Percentiles rank a stretch among this genome's conserved stretches.
These are phyloP conservation scores for Gymnosoma rotundatum DNA, from an alignment of 2,888 invertebrate species.

Conservation along the genomic window DNA sequence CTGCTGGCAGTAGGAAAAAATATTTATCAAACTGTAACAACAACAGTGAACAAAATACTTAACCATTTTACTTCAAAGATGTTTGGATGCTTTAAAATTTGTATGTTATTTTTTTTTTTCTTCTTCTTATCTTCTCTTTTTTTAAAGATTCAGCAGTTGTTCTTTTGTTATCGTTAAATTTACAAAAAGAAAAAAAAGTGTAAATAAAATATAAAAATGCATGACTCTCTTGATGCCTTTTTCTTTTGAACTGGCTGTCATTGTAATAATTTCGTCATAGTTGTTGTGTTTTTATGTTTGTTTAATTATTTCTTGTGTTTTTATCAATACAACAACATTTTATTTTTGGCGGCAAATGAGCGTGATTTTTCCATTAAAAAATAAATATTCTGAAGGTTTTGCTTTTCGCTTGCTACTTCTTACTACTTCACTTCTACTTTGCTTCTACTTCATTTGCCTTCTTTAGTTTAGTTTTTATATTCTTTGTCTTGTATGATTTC, in stretches of 20 bases:
- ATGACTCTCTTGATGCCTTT: too few species aligned
- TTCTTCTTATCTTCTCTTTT: conserved; percentile 4
- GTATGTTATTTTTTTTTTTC: conserved; percentile 24
- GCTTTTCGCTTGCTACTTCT: conserved; percentile 13
- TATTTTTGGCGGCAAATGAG: conserved; percentile 53
- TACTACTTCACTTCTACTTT: conserved; percentile 6
- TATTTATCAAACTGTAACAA: conserved; percentile 8
- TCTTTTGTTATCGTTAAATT: conserved; percentile 24
- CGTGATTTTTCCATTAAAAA: conserved; percentile 46
- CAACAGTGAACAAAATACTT: conserved; percentile 23
- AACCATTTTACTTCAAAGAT: conserved; percentile 29
- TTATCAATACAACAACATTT: conserved; percentile 44
- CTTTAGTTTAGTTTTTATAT: conserved; percentile 28
- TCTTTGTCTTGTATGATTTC: conserved; percentile 56
- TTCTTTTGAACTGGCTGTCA: too few species aligned
- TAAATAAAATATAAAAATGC: too few species aligned
- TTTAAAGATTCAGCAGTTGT: conserved; percentile 22
- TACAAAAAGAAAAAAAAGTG: neutral
- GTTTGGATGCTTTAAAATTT: conserved; percentile 20
- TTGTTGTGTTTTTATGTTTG: conserved; percentile 39
- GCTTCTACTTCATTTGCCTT: conserved; percentile 38
- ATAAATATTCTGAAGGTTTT: conserved; percentile 51
- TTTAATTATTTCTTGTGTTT: conserved; percentile 56
- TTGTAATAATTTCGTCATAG: conserved; percentile 16
- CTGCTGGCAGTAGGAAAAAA: conserved; percentile 15